Conservation (phyloP, 2,113 vertebrate genomes). For the Xenus cinereus region DNA sequence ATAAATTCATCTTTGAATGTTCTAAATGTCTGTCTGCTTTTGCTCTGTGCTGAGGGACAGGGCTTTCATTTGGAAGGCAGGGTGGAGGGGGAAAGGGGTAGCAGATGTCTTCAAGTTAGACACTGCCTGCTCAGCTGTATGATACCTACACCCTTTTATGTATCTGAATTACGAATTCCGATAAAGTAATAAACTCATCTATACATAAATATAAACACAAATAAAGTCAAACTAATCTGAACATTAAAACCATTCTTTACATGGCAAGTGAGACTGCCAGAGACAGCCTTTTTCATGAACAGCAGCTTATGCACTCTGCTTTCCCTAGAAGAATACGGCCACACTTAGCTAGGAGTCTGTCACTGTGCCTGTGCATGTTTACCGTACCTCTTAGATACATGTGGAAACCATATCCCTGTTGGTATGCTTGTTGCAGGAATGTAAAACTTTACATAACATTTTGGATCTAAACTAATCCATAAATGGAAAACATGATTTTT, state of each 20-base stretch:
- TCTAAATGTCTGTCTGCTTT: neutral
- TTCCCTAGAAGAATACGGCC: neutral
- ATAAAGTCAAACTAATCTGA: neutral
- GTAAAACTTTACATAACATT: neutral
- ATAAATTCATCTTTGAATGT: neutral
- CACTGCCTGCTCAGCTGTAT: neutral
- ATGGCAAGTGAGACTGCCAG: neutral
- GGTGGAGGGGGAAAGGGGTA: neutral
- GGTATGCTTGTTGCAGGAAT: neutral
- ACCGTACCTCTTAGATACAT: neutral
- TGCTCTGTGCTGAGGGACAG: neutral
- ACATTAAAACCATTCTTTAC: neutral
- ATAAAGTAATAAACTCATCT: neutral
- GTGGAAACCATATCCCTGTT: rapidly evolving
- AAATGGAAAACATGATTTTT: neutral
- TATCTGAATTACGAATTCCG: neutral
- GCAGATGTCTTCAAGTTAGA: neutral
- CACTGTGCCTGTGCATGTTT: neutral
- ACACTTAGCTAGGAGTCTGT: neutral
- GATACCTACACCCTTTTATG: neutral
- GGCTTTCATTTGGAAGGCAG: neutral
- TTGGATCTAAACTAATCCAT: neutral
- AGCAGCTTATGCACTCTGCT: neutral
- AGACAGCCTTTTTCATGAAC: neutral
- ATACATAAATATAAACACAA: neutral